Evolutionary conservation across 2,113 vertebrate genomes (phyloP).

Genomic region (Dicrurus megarhynchus): DNA sequence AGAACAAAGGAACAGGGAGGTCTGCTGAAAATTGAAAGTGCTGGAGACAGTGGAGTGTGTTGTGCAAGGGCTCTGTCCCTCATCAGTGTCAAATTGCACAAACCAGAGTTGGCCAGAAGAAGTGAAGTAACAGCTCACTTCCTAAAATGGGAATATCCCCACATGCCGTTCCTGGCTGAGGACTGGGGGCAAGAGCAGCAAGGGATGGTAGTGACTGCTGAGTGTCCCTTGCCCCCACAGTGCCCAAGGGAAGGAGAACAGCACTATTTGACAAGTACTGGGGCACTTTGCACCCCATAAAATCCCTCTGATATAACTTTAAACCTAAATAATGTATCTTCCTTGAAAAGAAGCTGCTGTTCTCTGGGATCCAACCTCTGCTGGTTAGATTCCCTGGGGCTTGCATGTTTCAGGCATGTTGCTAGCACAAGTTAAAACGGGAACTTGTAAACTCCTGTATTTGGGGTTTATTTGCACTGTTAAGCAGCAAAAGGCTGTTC

Average conservation of each 20-base stretch:
- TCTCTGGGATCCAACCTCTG: neutral
- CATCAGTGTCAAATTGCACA: neutral
- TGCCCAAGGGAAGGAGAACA: neutral
- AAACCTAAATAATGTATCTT: neutral
- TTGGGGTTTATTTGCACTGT: neutral
- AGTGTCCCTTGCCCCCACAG: neutral
- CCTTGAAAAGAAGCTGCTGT: neutral
- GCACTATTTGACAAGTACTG: neutral
- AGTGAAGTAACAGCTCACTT: neutral
- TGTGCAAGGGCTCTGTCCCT: neutral
- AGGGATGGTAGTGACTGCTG: neutral
- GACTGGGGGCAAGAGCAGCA: neutral
- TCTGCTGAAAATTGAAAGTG: neutral
- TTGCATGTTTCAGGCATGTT: neutral
- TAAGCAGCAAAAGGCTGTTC: neutral
- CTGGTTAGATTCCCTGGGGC: neutral
- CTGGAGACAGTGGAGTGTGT: neutral
- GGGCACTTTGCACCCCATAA: neutral
- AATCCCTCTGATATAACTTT: neutral
- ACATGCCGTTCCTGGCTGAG: neutral
- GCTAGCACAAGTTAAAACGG: neutral
- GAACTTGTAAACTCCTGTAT: neutral
- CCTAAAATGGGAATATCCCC: conserved; percentile 16
- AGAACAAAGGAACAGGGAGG: neutral
- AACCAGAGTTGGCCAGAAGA: neutral